Base-by-base conservation (phyloP, 2,113 vertebrate genomes). In the Accipiter cooperii region DNA sequence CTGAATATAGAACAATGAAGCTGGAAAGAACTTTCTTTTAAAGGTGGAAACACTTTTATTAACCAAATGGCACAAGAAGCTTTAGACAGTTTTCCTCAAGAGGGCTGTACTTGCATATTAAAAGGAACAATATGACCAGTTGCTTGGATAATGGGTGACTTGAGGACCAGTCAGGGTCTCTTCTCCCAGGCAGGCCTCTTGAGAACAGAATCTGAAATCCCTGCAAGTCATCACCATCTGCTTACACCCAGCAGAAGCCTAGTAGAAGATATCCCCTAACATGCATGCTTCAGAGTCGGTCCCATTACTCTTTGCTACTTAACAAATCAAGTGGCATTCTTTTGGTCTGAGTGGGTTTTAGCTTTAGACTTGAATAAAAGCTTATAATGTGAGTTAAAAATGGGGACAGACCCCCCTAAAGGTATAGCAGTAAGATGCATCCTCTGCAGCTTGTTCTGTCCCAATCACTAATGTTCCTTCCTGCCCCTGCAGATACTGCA, bases 401-500 rank as follows among this genome's bases (percentile, higher is more conserved):
- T 46, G 78, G 55, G 84, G 87, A 42, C 34, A 69, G 40, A 28
- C 25, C 75, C 71, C 71, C 68, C 80, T 55, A 47, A 92, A 61
- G 46, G 40, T 91, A 19, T 0, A 94, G 74, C 78, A 87, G 15
- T 57, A 38, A 76, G 63, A 80, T 83, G 74, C 81, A 60, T 77
- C 93, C 84, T 93, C 91, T 70, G 70, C 66, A 83, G 63, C 88
- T 83, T 70, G 26, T 85, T 88, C 89, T 88, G 71, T 80, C 91
- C 84, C 52, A 29, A 19, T 28, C 3, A 0, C 2, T 2, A 47
- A 24, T 51, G 66, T 90, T 80, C 58, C 58, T 74, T 89, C 66
- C 49, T 51, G 93, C 54, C 84, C 89, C 91, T 93, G 89, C 97
- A 94, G 80, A 87, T 93, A 54, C 81, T 83, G 96, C 95, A 96